Evolutionary conservation across 1,140 invertebrate genomes (phyloP), one percentile per base, ranked within the genome.

Genomic region (Meloidogyne floridensis): DNA sequence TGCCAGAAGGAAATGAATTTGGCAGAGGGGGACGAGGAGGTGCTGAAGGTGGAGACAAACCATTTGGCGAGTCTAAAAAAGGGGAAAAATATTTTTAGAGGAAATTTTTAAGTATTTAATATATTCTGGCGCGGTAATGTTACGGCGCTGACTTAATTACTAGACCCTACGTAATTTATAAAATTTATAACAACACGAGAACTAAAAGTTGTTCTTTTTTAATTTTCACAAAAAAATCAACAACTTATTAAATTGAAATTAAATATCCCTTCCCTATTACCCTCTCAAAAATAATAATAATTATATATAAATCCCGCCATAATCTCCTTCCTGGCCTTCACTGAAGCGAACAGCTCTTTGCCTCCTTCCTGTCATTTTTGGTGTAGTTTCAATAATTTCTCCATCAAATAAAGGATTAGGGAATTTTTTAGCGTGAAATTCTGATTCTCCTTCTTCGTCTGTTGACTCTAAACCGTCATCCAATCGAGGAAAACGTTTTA

Each of bases 331-430:
- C 18, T 79, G 65, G 20, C 65, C 65, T 79, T 79, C 77, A 70
- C 77, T 71, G 32, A 79, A 79, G 5, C 59, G 75, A 59, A 77
- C 69, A 56, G 74, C 74, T 51, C 59, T 69, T 13, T 47, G 43
- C 13, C 53, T 42, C 18, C 9, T 80, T 72, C 74, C 74, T 15
- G 53, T 2, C 53, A 42, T 15, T 51, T 20, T 72, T 20, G 80
- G 80, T 32, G 80, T 75, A 13, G 80, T 54, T 51, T 81, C 80
- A 47, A 81, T 73, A 43, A 81, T 81, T 42, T 77, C 75, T 20
- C 74, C 80, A 54, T 80, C 77, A 43, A 20, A n/a, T 18, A 69
- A 56, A 47, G 72, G 65, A 65, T 69, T 69, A 47, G 72, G 59
- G 9, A 69, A 72, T 32, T 51, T 69, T 70, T 79, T 79, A 10